Percentiles rank a stretch among this genome's conserved stretches.
Evolutionary conservation across 1,140 invertebrate species (phyloP).

Genomic region (Amyelois transitella): DNA sequence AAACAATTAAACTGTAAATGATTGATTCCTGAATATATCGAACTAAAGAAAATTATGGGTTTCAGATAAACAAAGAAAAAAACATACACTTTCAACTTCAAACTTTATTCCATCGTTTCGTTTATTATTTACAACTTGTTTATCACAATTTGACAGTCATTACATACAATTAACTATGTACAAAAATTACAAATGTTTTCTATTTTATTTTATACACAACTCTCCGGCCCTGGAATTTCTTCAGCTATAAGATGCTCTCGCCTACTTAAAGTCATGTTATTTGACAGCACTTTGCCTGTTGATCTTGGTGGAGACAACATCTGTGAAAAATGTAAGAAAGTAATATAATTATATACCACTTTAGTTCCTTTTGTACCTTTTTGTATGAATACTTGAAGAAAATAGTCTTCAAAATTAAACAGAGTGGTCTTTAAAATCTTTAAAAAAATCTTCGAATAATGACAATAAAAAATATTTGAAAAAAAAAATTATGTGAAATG

Average conservation of each 20-base stretch:
- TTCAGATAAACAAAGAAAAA: not conserved
- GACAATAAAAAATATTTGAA: too few species aligned
- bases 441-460: too few species aligned
- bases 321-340: constrained; percentile 29
- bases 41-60: too few species aligned
- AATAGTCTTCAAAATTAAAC: too few species aligned
- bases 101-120: constrained; percentile 22
- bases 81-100: not conserved
- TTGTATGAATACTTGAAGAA: too few species aligned
- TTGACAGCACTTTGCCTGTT: constrained; percentile 39
- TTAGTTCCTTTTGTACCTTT: too few species aligned
- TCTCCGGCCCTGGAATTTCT: constrained; percentile 65
- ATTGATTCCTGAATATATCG: too few species aligned
- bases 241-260: constrained; percentile 66
- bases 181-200: constrained; percentile 32
- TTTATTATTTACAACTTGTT: constrained; percentile 56
- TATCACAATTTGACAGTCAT: constrained; percentile 70
- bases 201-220: constrained; percentile 56
- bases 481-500: too few species aligned
- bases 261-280: constrained; percentile 50
- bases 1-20: too few species aligned
- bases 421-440: too few species aligned
- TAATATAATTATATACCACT: constrained; percentile 1
- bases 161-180: constrained; percentile 46
- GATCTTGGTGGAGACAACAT: constrained; percentile 37